A percentile compares a stretch with the other conserved stretches of the same genome.
Evolutionary conservation across 1,140 invertebrate genomes (phyloP).

Genomic region (Conopomorpha cramerella): DNA sequence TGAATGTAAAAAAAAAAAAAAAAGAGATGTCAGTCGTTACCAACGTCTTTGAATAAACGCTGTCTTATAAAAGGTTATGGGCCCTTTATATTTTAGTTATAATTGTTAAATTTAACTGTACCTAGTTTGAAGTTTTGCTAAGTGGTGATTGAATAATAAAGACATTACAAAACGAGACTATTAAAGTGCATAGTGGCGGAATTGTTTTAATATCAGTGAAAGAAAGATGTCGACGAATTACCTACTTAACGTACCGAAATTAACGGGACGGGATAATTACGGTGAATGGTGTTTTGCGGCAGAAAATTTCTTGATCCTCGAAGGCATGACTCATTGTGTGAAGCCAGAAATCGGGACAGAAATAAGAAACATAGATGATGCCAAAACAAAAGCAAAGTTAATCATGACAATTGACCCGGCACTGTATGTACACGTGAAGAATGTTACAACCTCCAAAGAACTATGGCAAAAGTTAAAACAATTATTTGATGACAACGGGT

Average conservation of each 20-base stretch:
- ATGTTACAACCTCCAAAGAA: conserved; percentile 8
- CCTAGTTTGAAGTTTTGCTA: neutral
- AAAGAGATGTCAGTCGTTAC: neutral
- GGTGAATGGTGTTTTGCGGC: conserved; percentile 1
- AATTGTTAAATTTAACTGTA: neutral
- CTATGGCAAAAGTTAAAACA: conserved; percentile 15
- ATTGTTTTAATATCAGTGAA: neutral
- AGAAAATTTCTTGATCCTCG: conserved; percentile 1
- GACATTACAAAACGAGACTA: neutral
- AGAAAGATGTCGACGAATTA: neutral
- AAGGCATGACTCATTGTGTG: conserved; percentile 1
- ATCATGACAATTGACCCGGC: conserved; percentile 17
- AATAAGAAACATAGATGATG: conserved; percentile 6
- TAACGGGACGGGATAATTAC: conserved; percentile 1
- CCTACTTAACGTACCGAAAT: neutral
- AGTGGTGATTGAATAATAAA: too few species aligned
- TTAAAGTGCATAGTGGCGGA: neutral
- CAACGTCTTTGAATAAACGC: neutral
- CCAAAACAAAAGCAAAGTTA: conserved; percentile 13
- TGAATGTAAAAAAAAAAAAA: too few species aligned
- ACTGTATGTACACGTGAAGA: conserved; percentile 16
- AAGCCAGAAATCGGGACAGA: neutral
- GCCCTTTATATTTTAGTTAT: neutral
- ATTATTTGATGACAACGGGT: conserved; percentile 9
- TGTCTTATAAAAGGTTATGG: neutral